Evolutionary conservation across 2,797 vertebrate genomes (phyloP).

Genomic region (Kryptolebias ocellatus): DNA sequence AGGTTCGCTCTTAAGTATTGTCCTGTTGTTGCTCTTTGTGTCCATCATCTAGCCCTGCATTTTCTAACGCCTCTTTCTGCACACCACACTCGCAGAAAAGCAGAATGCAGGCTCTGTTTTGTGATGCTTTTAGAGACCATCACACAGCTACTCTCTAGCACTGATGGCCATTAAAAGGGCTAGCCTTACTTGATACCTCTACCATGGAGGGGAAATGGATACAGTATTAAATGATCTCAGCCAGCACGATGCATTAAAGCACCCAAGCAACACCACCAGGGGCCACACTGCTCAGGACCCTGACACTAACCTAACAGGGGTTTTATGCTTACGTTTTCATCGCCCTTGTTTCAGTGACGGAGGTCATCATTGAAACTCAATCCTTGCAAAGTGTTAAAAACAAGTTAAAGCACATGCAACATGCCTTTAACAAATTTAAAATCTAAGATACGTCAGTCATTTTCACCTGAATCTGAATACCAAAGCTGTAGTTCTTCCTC

Average conservation of each 20-base stretch:
- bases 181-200: slow-evolving; percentile 67
- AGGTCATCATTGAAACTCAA: slow-evolving; percentile 33
- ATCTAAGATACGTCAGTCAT: slow-evolving; percentile 10
- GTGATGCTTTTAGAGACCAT: slow-evolving; percentile 55
- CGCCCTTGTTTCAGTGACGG: slow-evolving; percentile 31
- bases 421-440: slow-evolving; percentile 47
- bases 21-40: slow-evolving; percentile 27
- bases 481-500: slow-evolving; percentile 71
- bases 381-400: slow-evolving; percentile 48
- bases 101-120: slow-evolving; percentile 27
- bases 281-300: slow-evolving; percentile 77
- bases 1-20: slow-evolving; percentile 9
- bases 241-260: slow-evolving; percentile 64
- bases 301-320: slow-evolving; percentile 49
- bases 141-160: slow-evolving; percentile 63
- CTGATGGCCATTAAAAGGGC: slow-evolving; percentile 41
- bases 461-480: slow-evolving; percentile 64
- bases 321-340: slow-evolving; percentile 46
- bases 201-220: slow-evolving; percentile 47
- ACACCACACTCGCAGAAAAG: slow-evolving; percentile 13
- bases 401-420: slow-evolving; percentile 32
- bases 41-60: slow-evolving; percentile 24
- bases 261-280: slow-evolving; percentile 68
- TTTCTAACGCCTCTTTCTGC: slow-evolving; percentile 11
- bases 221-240: slow-evolving; percentile 61